Evolutionary conservation across 2,797 vertebrate species (phyloP).

Genomic region (Hypotaenidia okinawae): DNA sequence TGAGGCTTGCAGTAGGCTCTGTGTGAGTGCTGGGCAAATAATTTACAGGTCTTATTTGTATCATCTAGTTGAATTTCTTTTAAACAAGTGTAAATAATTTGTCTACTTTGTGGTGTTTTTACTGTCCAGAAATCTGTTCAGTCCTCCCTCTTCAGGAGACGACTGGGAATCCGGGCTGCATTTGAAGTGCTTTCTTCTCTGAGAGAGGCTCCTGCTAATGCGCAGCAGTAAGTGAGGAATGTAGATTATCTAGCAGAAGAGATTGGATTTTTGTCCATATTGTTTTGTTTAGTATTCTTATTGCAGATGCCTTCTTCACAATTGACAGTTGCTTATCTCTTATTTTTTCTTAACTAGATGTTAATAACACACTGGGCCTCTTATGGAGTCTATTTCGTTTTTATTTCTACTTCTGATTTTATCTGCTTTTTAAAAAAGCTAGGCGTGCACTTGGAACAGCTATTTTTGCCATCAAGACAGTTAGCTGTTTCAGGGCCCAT

Average conservation of each 20-base stretch:
- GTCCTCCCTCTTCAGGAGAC: constrained; percentile 89
- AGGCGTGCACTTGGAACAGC: background rate
- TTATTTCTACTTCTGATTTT: background rate
- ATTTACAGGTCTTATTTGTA: background rate
- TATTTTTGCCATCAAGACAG: background rate
- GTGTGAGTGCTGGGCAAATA: background rate
- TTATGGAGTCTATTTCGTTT: background rate
- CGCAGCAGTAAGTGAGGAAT: constrained; percentile 60
- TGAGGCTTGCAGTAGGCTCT: background rate
- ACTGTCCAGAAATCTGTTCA: constrained; percentile 89
- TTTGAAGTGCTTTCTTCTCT: constrained; percentile 87
- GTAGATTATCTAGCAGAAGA: background rate
- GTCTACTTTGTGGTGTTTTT: constrained; percentile 20
- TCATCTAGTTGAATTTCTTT: background rate
- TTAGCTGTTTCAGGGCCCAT: background rate
- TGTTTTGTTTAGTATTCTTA: background rate
- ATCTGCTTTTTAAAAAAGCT: background rate
- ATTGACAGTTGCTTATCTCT: background rate
- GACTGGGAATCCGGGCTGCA: constrained; percentile 90
- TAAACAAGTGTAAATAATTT: background rate
- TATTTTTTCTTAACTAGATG: background rate
- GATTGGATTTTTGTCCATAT: background rate
- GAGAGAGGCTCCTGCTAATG: background rate
- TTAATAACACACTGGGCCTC: background rate
- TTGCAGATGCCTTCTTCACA: background rate